Conservation (phyloP, 1,140 invertebrate species). For the Rhynchophorus ferrugineus region DNA sequence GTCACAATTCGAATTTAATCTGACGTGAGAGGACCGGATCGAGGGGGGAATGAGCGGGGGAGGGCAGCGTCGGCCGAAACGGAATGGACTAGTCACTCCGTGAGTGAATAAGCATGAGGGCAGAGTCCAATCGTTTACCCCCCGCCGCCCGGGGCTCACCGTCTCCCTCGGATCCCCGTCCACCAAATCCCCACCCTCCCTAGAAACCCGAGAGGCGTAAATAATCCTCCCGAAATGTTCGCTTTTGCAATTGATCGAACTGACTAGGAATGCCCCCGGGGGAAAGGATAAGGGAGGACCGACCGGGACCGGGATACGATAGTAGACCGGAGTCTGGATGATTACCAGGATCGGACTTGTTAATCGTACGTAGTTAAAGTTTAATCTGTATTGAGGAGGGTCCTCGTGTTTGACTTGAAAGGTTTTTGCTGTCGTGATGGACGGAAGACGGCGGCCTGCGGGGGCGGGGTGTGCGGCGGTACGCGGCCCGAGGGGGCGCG, state of each 20-base stretch:
- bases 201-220: slow-evolving; percentile 10
- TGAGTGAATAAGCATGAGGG: no score
- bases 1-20: slow-evolving; percentile 15
- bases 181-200: not conserved
- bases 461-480: no score
- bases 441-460: not conserved
- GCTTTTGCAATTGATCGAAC: slow-evolving; percentile 22
- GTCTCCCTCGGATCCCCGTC: not conserved
- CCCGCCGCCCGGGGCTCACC: no score
- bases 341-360: slow-evolving; percentile 20
- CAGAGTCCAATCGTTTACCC: no score
- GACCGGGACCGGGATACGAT: slow-evolving; percentile 16
- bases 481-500: no score
- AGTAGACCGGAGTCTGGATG: slow-evolving; percentile 17
- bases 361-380: slow-evolving; percentile 17
- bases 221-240: slow-evolving; percentile 20
- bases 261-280: slow-evolving; percentile 16
- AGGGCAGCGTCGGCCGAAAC: no score
- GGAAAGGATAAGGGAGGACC: not conserved
- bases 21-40: slow-evolving; percentile 13
- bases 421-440: not conserved
- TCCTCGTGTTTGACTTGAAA: slow-evolving; percentile 8
- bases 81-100: no score
- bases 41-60: no score
- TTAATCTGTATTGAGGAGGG: slow-evolving; percentile 16